Evolutionary conservation across 1,140 invertebrate species (phyloP).

Genomic region (Solenopsis fugax): DNA sequence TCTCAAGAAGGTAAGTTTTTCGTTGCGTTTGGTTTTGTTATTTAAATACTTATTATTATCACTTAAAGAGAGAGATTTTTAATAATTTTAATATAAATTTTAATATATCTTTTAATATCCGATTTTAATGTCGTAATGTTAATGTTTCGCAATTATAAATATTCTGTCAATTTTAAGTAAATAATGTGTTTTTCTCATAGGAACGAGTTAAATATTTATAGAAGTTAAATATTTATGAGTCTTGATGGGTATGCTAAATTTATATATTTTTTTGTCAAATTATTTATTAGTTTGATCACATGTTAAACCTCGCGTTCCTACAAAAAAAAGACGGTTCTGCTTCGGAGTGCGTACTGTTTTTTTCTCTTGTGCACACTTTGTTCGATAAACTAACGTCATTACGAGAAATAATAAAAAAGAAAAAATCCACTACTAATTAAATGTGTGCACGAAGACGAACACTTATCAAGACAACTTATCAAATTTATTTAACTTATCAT

Average conservation of each 20-base stretch:
- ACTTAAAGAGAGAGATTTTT: not conserved
- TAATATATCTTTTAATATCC: too few species aligned
- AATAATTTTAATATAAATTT: not conserved
- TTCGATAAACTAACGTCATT: not conserved
- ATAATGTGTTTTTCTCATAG: too few species aligned
- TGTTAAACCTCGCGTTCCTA: not conserved
- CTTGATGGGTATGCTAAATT: not conserved
- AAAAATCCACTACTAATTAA: not conserved
- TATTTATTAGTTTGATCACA: not conserved
- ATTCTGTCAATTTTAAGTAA: not conserved
- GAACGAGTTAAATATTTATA: not conserved
- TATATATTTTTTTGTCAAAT: not conserved
- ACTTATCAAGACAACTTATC: too few species aligned
- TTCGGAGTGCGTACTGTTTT: not conserved
- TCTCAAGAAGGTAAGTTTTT: not conserved
- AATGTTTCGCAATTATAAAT: not conserved
- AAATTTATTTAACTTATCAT: not conserved
- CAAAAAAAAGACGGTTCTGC: not conserved
- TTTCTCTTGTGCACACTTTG: not conserved
- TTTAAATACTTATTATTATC: not conserved
- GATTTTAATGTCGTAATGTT: not conserved
- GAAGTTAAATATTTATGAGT: not conserved
- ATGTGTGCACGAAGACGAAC: not conserved
- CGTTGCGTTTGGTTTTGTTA: not conserved
- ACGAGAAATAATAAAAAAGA: not conserved